Conservation (phyloP, 2,888 invertebrate genomes). For the Plagodis pulveraria region DNA sequence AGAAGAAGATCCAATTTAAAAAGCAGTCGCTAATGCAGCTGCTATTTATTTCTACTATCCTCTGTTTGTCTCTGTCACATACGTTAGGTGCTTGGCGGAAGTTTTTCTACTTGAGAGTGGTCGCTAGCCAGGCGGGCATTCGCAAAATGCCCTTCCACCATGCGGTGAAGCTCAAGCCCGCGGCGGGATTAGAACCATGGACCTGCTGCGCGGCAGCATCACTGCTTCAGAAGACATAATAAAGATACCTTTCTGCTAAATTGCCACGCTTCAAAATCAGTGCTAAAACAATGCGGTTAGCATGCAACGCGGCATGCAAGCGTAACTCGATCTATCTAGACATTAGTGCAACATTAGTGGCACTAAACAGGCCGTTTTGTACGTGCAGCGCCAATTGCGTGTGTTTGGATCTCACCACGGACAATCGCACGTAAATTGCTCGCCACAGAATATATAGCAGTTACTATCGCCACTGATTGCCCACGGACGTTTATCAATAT, state of each 20-base stretch:
- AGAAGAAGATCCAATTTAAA: neutral
- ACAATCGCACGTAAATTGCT: conserved; percentile 80
- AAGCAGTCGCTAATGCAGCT: neutral
- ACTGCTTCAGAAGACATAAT: no score
- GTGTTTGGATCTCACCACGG: conserved; percentile 73
- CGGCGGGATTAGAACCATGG: no score
- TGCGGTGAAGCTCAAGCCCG: no score
- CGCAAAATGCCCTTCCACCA: no score
- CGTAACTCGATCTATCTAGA: conserved; percentile 19
- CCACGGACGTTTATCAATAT: conserved; percentile 80
- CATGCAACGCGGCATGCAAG: conserved; percentile 12
- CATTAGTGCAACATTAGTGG: conserved; percentile 44
- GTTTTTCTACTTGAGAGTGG: no score
- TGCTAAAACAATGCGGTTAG: conserved; percentile 9
- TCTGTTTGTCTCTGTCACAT: no score
- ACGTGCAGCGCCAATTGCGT: conserved; percentile 71
- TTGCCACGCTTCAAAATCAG: neutral
- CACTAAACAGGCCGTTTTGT: conserved; percentile 64
- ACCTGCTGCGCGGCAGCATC: no score
- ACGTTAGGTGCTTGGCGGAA: no score
- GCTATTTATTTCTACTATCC: neutral
- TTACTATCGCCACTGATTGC: conserved; percentile 64
- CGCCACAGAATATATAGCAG: conserved; percentile 60
- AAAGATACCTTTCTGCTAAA: neutral
- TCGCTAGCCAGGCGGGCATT: no score